Conservation (phyloP, 2,888 invertebrate genomes). For the Amblyteles armatorius region DNA sequence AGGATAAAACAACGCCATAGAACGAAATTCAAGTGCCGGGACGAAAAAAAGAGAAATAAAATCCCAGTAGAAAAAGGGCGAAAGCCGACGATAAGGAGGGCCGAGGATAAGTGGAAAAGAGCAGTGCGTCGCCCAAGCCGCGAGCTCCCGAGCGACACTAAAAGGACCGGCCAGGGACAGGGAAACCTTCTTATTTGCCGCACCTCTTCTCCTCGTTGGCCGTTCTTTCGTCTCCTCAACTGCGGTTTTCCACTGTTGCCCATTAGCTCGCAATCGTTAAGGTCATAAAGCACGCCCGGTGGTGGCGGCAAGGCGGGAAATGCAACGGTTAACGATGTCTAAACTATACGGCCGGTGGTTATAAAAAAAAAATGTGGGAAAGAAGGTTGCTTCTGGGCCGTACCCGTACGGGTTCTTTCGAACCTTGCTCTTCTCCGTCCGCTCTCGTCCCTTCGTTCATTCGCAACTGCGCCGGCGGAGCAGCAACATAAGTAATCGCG, state of each 20-base stretch:
- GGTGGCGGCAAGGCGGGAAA: conserved; percentile 40
- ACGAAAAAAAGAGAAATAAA: background rate
- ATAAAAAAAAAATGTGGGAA: conserved; percentile 47
- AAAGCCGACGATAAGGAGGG: conserved; percentile 6
- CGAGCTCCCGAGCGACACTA: conserved; percentile 1
- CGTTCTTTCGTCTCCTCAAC: conserved; percentile 42
- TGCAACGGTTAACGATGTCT: conserved; percentile 66
- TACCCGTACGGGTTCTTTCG: background rate
- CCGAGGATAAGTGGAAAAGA: conserved; percentile 37
- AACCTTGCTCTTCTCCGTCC: background rate
- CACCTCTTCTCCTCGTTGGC: conserved; percentile 26
- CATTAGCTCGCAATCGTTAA: conserved; percentile 66
- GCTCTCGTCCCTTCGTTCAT: conserved; percentile 14
- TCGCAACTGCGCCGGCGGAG: conserved; percentile 7
- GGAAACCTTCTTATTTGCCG: conserved; percentile 14
- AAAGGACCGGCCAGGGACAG: conserved; percentile 21
- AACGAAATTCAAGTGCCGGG: background rate
- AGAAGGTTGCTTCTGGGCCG: conserved; percentile 7
- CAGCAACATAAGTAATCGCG: conserved; percentile 57
- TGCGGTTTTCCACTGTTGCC: conserved; percentile 56
- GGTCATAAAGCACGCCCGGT: conserved; percentile 47
- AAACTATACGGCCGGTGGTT: conserved; percentile 52
- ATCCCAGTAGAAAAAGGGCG: background rate
- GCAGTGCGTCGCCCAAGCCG: conserved; percentile 19
- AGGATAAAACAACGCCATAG: background rate